Conservation (phyloP, 2,113 vertebrate species). For the Mormyrus lacerda region DNA sequence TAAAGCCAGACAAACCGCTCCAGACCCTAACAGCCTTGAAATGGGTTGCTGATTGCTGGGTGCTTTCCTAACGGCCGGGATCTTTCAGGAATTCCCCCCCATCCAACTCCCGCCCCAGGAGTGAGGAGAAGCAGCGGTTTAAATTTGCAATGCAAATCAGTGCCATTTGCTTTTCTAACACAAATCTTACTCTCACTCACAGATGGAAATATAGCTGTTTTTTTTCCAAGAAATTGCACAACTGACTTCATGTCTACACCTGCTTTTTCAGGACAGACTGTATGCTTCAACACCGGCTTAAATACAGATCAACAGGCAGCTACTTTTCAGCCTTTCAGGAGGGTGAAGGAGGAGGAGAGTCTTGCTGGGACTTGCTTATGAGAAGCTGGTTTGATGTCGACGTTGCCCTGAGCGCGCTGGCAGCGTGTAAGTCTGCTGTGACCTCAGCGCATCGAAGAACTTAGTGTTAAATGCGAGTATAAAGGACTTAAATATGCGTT, state of each 20-base stretch:
- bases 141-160: conserved; percentile 24
- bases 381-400: conserved; percentile 5
- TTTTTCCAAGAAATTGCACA: conserved; percentile 7
- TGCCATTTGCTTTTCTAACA: not conserved
- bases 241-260: not conserved
- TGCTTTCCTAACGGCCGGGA: not conserved
- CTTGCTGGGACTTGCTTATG: not conserved
- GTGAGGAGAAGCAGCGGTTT: conserved; percentile 1
- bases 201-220: not conserved
- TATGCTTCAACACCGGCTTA: not conserved
- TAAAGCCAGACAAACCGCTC: not conserved
- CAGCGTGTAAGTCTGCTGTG: not conserved
- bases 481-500: not conserved
- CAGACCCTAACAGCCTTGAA: not conserved
- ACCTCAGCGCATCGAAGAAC: not conserved
- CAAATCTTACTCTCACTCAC: not conserved
- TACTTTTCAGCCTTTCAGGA: not conserved
- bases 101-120: not conserved
- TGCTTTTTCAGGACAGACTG: not conserved
- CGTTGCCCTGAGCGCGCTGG: not conserved
- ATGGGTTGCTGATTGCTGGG: not conserved
- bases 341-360: not conserved
- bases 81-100: not conserved
- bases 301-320: not conserved
- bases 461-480: not conserved